phyloP scores from a whole-genome alignment of 2,797 vertebrate species.

The Phoeniculus purpureus region DNA sequence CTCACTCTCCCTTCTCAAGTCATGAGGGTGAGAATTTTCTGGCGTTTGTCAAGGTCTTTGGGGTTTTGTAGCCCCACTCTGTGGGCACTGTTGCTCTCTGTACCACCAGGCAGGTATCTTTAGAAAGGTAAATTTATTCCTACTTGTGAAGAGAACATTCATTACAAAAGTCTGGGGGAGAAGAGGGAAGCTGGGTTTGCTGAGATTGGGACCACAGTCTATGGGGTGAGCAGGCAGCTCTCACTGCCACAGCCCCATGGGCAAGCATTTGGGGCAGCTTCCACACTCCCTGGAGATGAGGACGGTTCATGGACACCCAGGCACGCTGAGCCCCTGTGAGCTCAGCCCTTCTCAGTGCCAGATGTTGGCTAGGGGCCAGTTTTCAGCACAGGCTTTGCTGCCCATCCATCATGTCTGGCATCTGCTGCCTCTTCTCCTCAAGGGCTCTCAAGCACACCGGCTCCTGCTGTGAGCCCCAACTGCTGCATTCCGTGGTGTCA shows the following conservation, averaged over 20 bases:
- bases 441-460: neutral
- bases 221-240: neutral
- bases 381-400: neutral
- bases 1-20: neutral
- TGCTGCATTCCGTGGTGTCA: neutral
- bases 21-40: neutral
- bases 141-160: neutral
- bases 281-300: rapidly evolving
- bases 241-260: rapidly evolving
- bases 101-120: neutral
- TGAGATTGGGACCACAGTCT: rapidly evolving
- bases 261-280: rapidly evolving
- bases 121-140: neutral
- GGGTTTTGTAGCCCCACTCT: neutral
- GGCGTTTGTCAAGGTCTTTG: neutral
- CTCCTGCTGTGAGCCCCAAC: rapidly evolving
- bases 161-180: neutral
- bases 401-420: rapidly evolving
- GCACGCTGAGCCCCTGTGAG: neutral
- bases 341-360: rapidly evolving
- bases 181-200: neutral
- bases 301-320: neutral
- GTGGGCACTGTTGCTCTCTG: neutral
- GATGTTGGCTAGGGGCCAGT: neutral
- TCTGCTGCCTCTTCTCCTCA: neutral